phyloP scores from a whole-genome alignment of 2,888 invertebrate species.

The Autographa gamma region DNA sequence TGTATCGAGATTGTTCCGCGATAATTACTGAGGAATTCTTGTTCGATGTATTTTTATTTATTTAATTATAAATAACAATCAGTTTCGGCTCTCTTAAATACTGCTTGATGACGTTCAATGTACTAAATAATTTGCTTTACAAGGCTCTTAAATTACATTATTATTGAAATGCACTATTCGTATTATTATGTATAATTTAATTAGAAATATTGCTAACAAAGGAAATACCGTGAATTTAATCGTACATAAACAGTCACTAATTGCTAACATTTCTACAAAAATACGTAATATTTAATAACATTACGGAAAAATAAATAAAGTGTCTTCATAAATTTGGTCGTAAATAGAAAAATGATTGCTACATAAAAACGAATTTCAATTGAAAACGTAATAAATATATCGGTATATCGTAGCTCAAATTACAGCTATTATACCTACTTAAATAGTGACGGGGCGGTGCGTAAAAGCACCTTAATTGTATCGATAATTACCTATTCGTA shows the following conservation, averaged over 20 bases:
- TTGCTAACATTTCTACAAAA: no score
- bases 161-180: no score
- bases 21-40: conserved; percentile 46
- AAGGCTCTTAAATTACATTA: no score
- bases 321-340: no score
- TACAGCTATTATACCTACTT: conserved; percentile 31
- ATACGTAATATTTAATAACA: no score
- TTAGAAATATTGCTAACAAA: no score
- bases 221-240: no score
- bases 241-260: no score
- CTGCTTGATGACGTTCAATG: neutral
- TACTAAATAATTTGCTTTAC: neutral
- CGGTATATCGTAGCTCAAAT: conserved; percentile 23
- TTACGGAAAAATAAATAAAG: no score
- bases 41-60: conserved; percentile 29
- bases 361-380: conserved; percentile 14
- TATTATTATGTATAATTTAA: no score
- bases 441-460: conserved; percentile 50
- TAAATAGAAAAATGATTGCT: neutral
- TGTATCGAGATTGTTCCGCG: conserved; percentile 52
- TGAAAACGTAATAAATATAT: conserved; percentile 11
- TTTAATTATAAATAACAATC: conserved; percentile 24
- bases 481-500: conserved; percentile 54
- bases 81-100: neutral
- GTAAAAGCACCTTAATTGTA: conserved; percentile 49